phyloP scores from a whole-genome alignment of 2,113 vertebrate species.

The Melanerpes aurifrons region DNA sequence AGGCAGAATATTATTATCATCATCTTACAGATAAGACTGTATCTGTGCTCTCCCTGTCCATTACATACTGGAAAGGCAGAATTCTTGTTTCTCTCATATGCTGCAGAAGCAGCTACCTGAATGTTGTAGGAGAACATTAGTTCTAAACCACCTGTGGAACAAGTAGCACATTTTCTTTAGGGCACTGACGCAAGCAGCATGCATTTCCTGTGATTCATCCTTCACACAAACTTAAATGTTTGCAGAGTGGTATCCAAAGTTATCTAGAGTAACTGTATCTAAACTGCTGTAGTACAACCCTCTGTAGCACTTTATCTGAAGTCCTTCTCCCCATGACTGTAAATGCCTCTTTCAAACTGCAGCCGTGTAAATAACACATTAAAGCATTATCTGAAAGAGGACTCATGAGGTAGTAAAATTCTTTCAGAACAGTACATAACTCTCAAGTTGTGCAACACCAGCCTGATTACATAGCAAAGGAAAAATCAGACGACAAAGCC shows the following conservation, averaged over 20 bases:
- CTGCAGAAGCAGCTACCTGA: background rate
- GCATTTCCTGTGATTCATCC: background rate
- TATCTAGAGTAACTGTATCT: background rate
- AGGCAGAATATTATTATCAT: too few relatives aligned
- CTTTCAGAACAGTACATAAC: fast-evolving
- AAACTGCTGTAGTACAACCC: fast-evolving
- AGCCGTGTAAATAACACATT: background rate
- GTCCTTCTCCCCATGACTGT: background rate
- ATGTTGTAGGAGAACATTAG: background rate
- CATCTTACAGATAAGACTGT: fast-evolving
- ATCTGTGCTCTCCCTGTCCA: background rate
- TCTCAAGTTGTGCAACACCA: background rate
- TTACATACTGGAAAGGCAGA: background rate
- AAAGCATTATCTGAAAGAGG: background rate
- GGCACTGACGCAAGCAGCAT: background rate
- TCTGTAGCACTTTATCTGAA: background rate
- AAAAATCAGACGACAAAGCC: background rate
- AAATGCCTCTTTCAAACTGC: background rate
- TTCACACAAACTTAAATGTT: background rate
- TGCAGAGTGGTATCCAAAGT: background rate
- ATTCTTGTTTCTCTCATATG: background rate
- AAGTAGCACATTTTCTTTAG: fast-evolving
- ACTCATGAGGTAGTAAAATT: background rate
- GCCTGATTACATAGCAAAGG: background rate
- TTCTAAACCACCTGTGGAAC: background rate